A percentile compares a stretch with the other conserved stretches of the same genome.
Evolutionary conservation across 2,888 invertebrate species (phyloP).

Genomic region (Hypomecis punctinalis): DNA sequence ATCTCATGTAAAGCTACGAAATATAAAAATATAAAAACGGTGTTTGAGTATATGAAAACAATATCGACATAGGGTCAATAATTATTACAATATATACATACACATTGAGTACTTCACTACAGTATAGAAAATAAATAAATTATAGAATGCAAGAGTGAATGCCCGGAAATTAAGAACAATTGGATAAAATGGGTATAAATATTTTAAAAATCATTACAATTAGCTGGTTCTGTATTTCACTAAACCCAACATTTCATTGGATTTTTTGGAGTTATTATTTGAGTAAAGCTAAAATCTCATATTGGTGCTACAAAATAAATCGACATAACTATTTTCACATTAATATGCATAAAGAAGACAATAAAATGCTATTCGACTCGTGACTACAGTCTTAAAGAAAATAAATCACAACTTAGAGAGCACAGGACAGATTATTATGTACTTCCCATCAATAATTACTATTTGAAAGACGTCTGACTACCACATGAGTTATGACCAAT

Average conservation of each 20-base stretch:
- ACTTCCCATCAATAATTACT: neutral
- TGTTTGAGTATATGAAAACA: constrained; percentile 69
- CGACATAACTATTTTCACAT: constrained; percentile 7
- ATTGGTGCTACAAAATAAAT: constrained; percentile 21
- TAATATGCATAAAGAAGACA: constrained; percentile 6
- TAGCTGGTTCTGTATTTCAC: neutral
- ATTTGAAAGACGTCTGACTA: too few species aligned
- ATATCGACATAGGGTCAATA: constrained; percentile 31
- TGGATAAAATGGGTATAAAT: constrained; percentile 2
- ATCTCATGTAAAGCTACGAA: constrained; percentile 71
- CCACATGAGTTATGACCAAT: too few species aligned
- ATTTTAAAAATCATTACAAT: neutral
- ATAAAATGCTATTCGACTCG: constrained; percentile 12
- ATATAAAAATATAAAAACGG: constrained; percentile 69
- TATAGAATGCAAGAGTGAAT: constrained; percentile 2
- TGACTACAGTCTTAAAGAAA: constrained; percentile 34
- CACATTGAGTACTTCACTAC: constrained; percentile 22
- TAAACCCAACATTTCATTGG: neutral
- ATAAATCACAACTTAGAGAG: constrained; percentile 63
- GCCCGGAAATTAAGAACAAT: constrained; percentile 24
- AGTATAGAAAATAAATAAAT: constrained; percentile 21
- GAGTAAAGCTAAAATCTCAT: constrained; percentile 4
- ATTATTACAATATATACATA: constrained; percentile 50
- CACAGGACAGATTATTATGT: constrained; percentile 36
- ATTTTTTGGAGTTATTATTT: neutral